Conservation (phyloP, 2,888 invertebrate species). For the Carterocephalus palaemon region DNA sequence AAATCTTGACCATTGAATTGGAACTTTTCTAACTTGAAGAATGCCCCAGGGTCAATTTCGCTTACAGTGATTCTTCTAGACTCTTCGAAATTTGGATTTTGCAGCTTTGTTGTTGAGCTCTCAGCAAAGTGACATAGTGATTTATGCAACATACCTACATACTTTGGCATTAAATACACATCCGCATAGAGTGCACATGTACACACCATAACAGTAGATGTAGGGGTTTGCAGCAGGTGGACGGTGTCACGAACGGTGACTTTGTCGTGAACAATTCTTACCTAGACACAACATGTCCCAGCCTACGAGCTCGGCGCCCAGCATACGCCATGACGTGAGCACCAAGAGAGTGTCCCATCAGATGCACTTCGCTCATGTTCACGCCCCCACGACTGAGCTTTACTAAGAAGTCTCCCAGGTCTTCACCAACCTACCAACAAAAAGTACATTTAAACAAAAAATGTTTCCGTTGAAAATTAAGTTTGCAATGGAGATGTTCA, state of each 20-base stretch:
- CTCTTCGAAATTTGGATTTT: too few relatives aligned
- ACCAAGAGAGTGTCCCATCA: constrained; percentile 54
- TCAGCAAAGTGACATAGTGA: too few relatives aligned
- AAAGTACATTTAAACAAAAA: too few relatives aligned
- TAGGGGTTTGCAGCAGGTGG: constrained; percentile 32
- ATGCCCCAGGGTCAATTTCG: too few relatives aligned
- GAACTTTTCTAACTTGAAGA: too few relatives aligned
- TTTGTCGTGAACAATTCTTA: constrained; percentile 31
- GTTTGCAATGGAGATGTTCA: too few relatives aligned
- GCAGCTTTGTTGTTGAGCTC: too few relatives aligned
- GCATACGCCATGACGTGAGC: constrained; percentile 58
- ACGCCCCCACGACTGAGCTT: constrained; percentile 36
- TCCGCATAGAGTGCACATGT: constrained; percentile 30
- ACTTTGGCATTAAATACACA: too few relatives aligned
- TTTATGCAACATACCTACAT: too few relatives aligned
- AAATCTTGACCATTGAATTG: too few relatives aligned
- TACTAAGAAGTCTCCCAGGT: constrained; percentile 38
- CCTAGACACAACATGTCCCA: constrained; percentile 52
- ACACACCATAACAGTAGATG: constrained; percentile 16
- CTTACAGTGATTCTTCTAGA: too few relatives aligned
- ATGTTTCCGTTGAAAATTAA: too few relatives aligned
- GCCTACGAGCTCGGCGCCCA: constrained; percentile 46
- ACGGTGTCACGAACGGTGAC: constrained; percentile 27
- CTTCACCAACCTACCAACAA: constrained; percentile 38
- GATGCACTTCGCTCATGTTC: constrained; percentile 36